Percentiles rank a stretch among this genome's conserved stretches.
phyloP scores from a whole-genome alignment of 1,140 invertebrate genomes.

The Pygmarrhopalites habei region DNA sequence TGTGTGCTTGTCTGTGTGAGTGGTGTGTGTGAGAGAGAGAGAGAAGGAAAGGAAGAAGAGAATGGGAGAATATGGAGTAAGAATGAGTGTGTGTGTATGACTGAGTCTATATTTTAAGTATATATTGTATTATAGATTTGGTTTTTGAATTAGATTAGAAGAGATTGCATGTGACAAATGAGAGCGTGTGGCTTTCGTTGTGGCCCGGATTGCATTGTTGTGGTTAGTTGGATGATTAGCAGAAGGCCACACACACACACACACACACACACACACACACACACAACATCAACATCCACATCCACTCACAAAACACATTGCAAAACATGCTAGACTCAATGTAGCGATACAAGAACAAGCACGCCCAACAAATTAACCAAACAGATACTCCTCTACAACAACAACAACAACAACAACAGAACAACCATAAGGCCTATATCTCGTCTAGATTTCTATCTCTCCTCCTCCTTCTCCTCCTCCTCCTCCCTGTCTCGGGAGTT shows the following conservation, averaged over 20 bases:
- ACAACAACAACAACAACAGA: conserved; percentile 6
- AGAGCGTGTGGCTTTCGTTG: conserved; percentile 9
- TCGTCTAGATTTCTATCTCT: no score
- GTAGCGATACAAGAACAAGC: conserved; percentile 7
- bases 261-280: conserved; percentile 15
- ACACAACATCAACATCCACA: no score
- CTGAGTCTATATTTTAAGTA: no score
- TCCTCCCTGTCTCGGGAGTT: no score
- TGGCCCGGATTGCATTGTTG: conserved; percentile 9
- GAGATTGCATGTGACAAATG: conserved; percentile 16
- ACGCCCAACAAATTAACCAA: conserved; percentile 23
- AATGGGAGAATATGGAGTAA: no score
- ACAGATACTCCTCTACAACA: neutral
- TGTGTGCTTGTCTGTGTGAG: no score
- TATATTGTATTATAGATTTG: conserved; percentile 9
- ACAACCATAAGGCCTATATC: conserved; percentile 1
- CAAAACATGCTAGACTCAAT: conserved; percentile 18
- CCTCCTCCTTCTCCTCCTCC: no score
- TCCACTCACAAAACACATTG: no score
- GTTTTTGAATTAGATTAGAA: conserved; percentile 5
- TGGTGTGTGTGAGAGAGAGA: no score
- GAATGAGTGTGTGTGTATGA: no score
- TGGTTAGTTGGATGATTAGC: conserved; percentile 21
- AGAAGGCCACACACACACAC: conserved; percentile 9
- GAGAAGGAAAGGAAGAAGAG: no score